Evolutionary conservation across 2,888 invertebrate genomes (phyloP), one percentile per base, ranked within the genome.

Genomic region (Oithona nana): DNA sequence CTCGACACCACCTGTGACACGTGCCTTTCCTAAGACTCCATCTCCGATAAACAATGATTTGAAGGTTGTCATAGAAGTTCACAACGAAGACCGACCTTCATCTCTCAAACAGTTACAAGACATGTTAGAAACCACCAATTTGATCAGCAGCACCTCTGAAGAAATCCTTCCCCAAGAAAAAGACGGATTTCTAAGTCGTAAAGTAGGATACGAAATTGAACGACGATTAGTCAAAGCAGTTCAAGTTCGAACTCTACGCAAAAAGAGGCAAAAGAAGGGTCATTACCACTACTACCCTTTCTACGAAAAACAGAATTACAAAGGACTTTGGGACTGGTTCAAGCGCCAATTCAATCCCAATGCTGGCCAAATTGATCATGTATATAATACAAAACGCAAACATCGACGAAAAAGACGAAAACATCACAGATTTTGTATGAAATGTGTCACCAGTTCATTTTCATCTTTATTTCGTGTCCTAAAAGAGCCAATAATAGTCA

Each of bases 121-220:
- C 16, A 6, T 39, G 39, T 16, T 39, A 11, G 39, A 39, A 11
- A 39, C 16, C 16, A 16, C 39, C 6, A 6, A 6, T 11, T 6
- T 11, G 6, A 6, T 11, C 8, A 11, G 6, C 39, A 11, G 8
- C 8, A 39, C 8, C 39, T 39, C 16, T 16, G 8, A 39, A 6
- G 8, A 39, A 39, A n/a, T n/a, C n/a, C n/a, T n/a, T n/a, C n/a
- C n/a, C n/a, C 6, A 39, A 39, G 39, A 39, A 39, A 16, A 20
- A 20, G 28, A 59, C n/a, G 49, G 59, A 26, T 24, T 39, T 28
- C 59, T 24, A 24, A 28, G 48, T 26, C 54, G 54, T 4, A 59
- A 59, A 59, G 59, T 59, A n/a, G 59, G 59, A 13, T 59, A 59
- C 28, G 59, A 59, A 49, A 39, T 59, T 11, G 59, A 59, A 49